phyloP scores from a whole-genome alignment of 1,140 invertebrate species.

The Ditylenchus dipsaci region DNA sequence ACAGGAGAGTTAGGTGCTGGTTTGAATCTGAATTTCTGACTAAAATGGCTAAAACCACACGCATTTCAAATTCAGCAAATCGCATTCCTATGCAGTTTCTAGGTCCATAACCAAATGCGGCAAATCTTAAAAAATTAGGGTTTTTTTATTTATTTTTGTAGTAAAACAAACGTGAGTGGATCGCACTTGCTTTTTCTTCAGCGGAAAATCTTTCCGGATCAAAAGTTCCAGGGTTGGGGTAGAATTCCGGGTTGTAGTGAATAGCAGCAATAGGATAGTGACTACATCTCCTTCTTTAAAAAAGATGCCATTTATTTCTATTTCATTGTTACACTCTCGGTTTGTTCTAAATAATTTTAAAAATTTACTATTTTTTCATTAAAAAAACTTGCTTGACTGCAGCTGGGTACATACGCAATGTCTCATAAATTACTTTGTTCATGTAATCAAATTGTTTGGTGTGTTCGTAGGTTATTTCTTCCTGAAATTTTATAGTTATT shows the following conservation, averaged over 20 bases:
- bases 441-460: slow-evolving; percentile 17
- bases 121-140: slow-evolving; percentile 27
- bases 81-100: slow-evolving; percentile 65
- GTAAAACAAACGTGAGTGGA: neutral
- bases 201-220: slow-evolving; percentile 27
- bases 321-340: slow-evolving; percentile 8
- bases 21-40: slow-evolving; percentile 49
- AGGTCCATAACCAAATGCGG: slow-evolving; percentile 63
- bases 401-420: slow-evolving; percentile 22
- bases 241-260: slow-evolving; percentile 18
- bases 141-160: too few relatives aligned
- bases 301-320: slow-evolving; percentile 18
- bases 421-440: slow-evolving; percentile 22
- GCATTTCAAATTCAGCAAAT: slow-evolving; percentile 68
- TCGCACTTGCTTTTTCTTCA: too few relatives aligned
- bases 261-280: slow-evolving; percentile 13
- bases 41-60: slow-evolving; percentile 63
- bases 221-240: slow-evolving; percentile 25
- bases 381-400: slow-evolving; percentile 22
- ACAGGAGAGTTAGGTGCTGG: too few relatives aligned
- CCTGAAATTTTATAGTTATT: neutral
- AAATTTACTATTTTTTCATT: too few relatives aligned
- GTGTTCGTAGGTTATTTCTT: slow-evolving; percentile 14
- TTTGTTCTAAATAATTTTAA: slow-evolving; percentile 14
- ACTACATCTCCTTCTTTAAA: slow-evolving; percentile 21